phyloP scores from a whole-genome alignment of 2,888 invertebrate species.

The Leptothorax acervorum region DNA sequence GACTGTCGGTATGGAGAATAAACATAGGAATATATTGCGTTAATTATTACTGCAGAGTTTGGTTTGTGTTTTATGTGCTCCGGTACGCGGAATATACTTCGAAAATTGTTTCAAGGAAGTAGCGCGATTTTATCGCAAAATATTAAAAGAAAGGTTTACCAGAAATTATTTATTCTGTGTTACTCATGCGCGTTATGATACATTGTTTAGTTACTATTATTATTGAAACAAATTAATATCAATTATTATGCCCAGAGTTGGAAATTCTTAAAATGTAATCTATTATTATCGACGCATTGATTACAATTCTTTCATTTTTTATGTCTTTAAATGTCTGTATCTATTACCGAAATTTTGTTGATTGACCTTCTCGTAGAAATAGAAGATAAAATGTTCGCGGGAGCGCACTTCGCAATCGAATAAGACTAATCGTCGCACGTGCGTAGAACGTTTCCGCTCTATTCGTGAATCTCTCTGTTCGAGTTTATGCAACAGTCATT shows the following conservation, averaged over 20 bases:
- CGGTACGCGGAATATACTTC: not conserved
- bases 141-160: constrained; percentile 59
- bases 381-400: not conserved
- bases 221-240: not conserved
- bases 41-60: constrained; percentile 9
- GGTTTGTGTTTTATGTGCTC: not conserved
- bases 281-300: not conserved
- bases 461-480: constrained; percentile 14
- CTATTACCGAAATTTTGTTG: constrained; percentile 6
- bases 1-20: not conserved
- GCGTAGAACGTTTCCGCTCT: constrained; percentile 26
- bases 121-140: constrained; percentile 16
- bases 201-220: constrained; percentile 53
- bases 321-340: not conserved
- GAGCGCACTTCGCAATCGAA: not conserved
- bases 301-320: not conserved
- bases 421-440: constrained; percentile 33
- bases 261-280: not conserved
- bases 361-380: constrained; percentile 30
- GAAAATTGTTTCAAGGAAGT: not conserved
- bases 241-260: not conserved
- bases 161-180: constrained; percentile 54
- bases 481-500: constrained; percentile 18
- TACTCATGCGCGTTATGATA: constrained; percentile 46
- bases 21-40: constrained; percentile 19